phyloP scores from a whole-genome alignment of 2,113 vertebrate species.

The Regulus satrapa region DNA sequence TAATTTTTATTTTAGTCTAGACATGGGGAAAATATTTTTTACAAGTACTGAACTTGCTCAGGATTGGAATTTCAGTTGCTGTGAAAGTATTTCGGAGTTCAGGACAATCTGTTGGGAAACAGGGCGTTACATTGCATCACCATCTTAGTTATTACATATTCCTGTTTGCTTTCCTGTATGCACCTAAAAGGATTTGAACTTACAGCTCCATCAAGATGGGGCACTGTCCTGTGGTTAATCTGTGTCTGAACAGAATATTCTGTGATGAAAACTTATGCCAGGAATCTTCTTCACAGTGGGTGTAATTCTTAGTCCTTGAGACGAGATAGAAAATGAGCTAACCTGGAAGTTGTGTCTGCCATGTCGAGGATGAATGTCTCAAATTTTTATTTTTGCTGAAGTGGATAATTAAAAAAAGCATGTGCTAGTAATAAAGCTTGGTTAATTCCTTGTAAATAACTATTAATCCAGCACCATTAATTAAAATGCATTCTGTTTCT shows the following conservation, averaged over 20 bases:
- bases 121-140: background rate
- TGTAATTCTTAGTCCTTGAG: background rate
- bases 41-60: background rate
- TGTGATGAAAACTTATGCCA: background rate
- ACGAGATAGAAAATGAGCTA: background rate
- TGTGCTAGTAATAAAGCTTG: background rate
- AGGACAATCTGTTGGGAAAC: background rate
- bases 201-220: background rate
- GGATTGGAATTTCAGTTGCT: background rate
- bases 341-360: background rate
- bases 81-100: background rate
- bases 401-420: background rate
- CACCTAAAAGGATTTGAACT: background rate
- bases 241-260: background rate
- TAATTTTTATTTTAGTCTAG: background rate
- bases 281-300: background rate
- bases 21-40: background rate
- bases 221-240: background rate
- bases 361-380: fast-evolving
- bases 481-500: background rate
- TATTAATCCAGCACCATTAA: background rate
- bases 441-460: background rate
- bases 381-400: background rate
- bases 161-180: background rate
- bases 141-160: background rate